Conservation (phyloP, 2,888 invertebrate species). For the Nineta flava region DNA sequence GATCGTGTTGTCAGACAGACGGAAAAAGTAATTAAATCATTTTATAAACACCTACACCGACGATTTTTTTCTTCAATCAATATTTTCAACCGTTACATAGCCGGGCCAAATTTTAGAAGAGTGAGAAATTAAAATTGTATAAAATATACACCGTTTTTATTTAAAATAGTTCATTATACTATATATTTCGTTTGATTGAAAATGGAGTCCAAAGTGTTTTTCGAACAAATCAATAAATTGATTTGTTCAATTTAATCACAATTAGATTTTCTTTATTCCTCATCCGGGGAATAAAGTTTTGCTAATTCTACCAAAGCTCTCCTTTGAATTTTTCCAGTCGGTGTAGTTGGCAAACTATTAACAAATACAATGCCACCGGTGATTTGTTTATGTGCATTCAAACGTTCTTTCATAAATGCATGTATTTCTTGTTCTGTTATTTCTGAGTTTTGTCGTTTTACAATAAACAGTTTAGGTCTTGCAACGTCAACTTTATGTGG, state of each 20-base stretch:
- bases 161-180: no score
- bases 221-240: no score
- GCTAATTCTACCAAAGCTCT: neutral
- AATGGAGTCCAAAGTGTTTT: no score
- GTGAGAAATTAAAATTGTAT: no score
- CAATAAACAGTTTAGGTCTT: neutral
- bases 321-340: slow-evolving; percentile 3
- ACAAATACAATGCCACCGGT: slow-evolving; percentile 3
- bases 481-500: slow-evolving; percentile 20
- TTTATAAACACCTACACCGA: no score
- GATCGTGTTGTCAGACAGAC: no score
- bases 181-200: no score
- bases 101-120: no score
- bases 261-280: neutral
- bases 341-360: slow-evolving; percentile 1
- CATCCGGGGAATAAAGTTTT: neutral
- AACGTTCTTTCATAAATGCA: neutral
- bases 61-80: no score
- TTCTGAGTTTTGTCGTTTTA: neutral
- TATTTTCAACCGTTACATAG: no score
- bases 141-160: no score
- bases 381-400: slow-evolving; percentile 2
- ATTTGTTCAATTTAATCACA: neutral
- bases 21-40: no score
- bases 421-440: neutral